A percentile compares a stretch with the other conserved stretches of the same genome.
Conservation (phyloP, 1,140 invertebrate species). For the Diorhabda elongata region DNA sequence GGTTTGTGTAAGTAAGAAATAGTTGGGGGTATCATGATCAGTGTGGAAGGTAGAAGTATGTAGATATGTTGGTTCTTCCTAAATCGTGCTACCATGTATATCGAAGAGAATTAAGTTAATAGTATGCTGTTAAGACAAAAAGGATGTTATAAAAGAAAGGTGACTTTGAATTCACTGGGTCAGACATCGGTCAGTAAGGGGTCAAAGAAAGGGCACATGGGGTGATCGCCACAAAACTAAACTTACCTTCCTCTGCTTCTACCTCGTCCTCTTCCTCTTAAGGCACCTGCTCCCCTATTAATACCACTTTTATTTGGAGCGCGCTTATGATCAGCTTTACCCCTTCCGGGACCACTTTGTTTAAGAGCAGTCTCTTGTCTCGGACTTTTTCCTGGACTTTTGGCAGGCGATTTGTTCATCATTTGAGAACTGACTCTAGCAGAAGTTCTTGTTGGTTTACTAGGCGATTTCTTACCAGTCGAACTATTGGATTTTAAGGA, state of each 20-base stretch:
- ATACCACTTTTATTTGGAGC: constrained; percentile 49
- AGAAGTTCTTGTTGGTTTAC: constrained; percentile 61
- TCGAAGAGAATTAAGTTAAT: too few species aligned
- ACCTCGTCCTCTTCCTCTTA: constrained; percentile 66
- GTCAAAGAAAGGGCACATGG: too few species aligned
- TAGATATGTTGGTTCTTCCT: too few species aligned
- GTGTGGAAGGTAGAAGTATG: too few species aligned
- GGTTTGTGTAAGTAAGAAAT: too few species aligned
- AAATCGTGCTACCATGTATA: too few species aligned
- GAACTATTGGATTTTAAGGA: constrained; percentile 41
- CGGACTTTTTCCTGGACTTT: constrained; percentile 73
- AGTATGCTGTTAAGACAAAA: too few species aligned
- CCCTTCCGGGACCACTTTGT: constrained; percentile 28
- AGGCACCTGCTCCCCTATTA: constrained; percentile 53
- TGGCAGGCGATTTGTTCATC: constrained; percentile 61
- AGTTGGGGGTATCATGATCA: too few species aligned
- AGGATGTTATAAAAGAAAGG: too few species aligned
- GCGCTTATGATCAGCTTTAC: constrained; percentile 33
- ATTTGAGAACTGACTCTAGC: constrained; percentile 57
- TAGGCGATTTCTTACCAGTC: constrained; percentile 58
- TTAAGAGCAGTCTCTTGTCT: constrained; percentile 44
- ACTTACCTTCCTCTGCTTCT: constrained; percentile 51
- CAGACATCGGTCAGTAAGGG: too few species aligned
- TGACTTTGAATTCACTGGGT: too few species aligned
- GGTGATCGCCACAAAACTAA: neutral